These are phyloP conservation scores for Serinus canaria DNA, from an alignment of 2,113 vertebrate genomes.

Conservation along the genomic window DNA sequence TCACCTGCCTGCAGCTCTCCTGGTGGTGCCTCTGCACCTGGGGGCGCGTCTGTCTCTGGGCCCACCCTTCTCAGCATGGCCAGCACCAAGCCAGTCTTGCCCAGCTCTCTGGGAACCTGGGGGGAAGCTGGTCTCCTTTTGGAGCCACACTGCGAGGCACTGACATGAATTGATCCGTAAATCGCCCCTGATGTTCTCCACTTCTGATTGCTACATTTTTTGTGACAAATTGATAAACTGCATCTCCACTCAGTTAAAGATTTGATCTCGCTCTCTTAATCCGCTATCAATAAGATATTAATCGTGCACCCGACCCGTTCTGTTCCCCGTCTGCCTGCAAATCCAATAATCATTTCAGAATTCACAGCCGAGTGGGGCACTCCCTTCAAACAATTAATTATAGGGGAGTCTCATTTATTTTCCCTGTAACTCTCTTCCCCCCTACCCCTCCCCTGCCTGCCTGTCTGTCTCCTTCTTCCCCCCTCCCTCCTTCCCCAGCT, in stretches of 20 bases:
- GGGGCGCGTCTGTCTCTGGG: rapidly evolving
- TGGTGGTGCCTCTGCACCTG: background rate
- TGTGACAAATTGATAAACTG: conserved; percentile 81
- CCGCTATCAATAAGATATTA: conserved; percentile 79
- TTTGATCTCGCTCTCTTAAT: conserved; percentile 77
- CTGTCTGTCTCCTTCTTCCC: background rate
- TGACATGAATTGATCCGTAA: conserved; percentile 47
- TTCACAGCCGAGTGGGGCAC: conserved; percentile 73
- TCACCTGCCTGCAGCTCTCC: background rate
- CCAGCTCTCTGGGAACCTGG: background rate
- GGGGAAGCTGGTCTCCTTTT: background rate
- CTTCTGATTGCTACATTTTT: conserved; percentile 73
- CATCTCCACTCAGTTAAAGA: conserved; percentile 77
- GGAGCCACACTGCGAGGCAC: background rate
- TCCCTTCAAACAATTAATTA: conserved; percentile 75
- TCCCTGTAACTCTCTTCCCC: conserved; percentile 30
- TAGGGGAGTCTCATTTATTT: conserved; percentile 71
- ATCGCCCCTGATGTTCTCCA: conserved; percentile 47
- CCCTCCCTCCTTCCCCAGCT: background rate
- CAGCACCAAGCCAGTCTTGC: background rate
- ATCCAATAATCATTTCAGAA: conserved; percentile 79
- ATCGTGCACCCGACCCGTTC: conserved; percentile 65
- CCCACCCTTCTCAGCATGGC: background rate
- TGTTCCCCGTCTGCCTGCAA: conserved; percentile 71
- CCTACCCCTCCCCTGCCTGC: background rate